Evolutionary conservation across 2,888 invertebrate genomes (phyloP).

Genomic region (Aricia artaxerxes): DNA sequence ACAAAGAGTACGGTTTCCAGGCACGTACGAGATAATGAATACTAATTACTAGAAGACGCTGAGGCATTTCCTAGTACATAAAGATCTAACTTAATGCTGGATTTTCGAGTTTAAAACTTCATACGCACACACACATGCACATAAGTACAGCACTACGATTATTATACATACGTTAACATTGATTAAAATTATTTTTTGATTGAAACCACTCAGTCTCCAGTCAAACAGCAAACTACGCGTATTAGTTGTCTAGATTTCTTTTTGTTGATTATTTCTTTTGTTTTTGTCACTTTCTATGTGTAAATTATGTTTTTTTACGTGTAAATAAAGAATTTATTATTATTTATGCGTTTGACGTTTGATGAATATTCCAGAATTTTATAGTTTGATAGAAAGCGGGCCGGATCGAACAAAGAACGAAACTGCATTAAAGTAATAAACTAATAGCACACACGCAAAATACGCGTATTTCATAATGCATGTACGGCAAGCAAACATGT

Average conservation of each 20-base stretch:
- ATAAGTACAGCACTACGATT: background rate
- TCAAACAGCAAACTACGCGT: background rate
- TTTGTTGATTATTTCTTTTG: no score
- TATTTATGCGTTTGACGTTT: no score
- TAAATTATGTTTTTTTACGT: no score
- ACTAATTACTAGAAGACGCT: constrained; percentile 39
- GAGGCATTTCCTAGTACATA: constrained; percentile 40
- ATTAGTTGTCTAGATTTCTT: no score
- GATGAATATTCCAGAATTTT: background rate
- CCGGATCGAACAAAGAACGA: background rate
- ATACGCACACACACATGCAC: constrained; percentile 42
- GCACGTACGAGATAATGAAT: constrained; percentile 36
- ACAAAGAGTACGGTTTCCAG: constrained; percentile 17
- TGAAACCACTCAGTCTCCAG: background rate
- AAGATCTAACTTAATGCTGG: constrained; percentile 36
- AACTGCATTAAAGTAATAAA: background rate
- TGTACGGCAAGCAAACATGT: background rate
- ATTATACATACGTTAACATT: background rate
- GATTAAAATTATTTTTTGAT: background rate
- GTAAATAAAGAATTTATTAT: no score
- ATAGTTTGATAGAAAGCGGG: background rate
- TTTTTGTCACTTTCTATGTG: no score
- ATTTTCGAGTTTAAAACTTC: constrained; percentile 44
- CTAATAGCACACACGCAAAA: background rate
- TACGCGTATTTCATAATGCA: background rate